Evolutionary conservation across 2,113 vertebrate genomes (phyloP), one percentile per base, ranked within the genome.

Genomic region (Platycercus adscitus): DNA sequence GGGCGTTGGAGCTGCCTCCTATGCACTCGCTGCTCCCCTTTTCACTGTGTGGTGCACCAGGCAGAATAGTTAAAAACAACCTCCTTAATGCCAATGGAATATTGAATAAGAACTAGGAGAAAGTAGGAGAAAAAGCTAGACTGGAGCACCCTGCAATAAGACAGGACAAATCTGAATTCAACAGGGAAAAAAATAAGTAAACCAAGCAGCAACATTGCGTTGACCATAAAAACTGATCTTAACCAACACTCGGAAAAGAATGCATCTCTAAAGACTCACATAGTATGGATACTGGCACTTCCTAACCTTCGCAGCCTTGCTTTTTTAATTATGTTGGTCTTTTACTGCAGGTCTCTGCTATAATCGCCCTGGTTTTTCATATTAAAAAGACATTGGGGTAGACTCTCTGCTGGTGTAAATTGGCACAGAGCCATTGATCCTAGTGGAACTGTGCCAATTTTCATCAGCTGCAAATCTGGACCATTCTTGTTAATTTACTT

Each of bases 401-500:
- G 86, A 37, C 81, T 76, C 80, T 95, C 28, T 3, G 3, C 72
- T 84, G 86, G 72, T 76, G 72, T 68, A 96, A 96, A 92, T 3
- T 96, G 95, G 96, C 90, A 81, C 12, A 3, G 37, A 18, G 90
- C 92, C 95, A 75, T 5, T 29, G 76, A 84, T 37, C 71, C 72
- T 33, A 5, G 5, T 92, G 95, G 95, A 79, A 55, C 44, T 0
- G 1, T 65, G 92, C 95, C 95, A 96, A 7, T 72, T 96, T 93
- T 94, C 86, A 93, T 96, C 95, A 96, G 96, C 95, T 96, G 95
- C 93, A 94, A 81, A 94, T 95, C 95, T 93, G 56, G 86, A 79
- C 90, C 70, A 93, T 95, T 95, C 88, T 95, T 91, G 83, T 44
- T 93, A 92, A 96, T 95, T 96, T 88, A 60, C 77, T 94, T 61